A percentile compares a stretch with the other conserved stretches of the same genome.
These are phyloP conservation scores for Bombus soroeensis DNA, from an alignment of 1,140 invertebrate genomes.

Conservation along the genomic window DNA sequence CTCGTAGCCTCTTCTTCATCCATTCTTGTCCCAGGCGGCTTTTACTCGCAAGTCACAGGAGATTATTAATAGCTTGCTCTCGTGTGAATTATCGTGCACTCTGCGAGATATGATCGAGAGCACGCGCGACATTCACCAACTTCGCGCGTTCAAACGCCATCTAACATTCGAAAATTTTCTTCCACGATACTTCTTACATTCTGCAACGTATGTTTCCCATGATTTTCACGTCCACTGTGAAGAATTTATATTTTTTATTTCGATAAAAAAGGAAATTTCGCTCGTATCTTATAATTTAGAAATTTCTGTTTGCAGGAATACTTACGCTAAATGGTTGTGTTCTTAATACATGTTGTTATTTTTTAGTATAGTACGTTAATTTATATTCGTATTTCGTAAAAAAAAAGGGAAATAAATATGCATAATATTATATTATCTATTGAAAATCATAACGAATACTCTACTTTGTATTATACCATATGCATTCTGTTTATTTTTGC, in stretches of 20 bases:
- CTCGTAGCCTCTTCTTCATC: conserved; percentile 36
- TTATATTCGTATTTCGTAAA: too few relatives aligned
- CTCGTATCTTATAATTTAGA: too few relatives aligned
- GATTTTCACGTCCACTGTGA: not conserved
- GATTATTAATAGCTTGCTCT: conserved; percentile 67
- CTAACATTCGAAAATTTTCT: conserved; percentile 31
- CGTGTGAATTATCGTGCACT: conserved; percentile 66
- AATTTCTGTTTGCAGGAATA: too few relatives aligned
- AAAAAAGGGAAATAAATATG: too few relatives aligned
- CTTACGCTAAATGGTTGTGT: too few relatives aligned
- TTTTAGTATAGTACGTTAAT: too few relatives aligned
- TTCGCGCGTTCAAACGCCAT: conserved; percentile 8
- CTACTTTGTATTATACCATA: too few relatives aligned
- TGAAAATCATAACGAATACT: too few relatives aligned
- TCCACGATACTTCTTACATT: not conserved
- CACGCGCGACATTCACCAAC: conserved; percentile 64
- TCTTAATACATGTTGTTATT: too few relatives aligned
- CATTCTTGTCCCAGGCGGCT: conserved; percentile 56
- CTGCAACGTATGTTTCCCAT: not conserved
- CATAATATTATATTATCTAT: too few relatives aligned
- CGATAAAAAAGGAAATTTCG: too few relatives aligned
- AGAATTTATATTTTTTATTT: not conserved
- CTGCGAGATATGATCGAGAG: conserved; percentile 57
- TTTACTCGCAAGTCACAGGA: conserved; percentile 60
- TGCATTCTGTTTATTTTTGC: too few relatives aligned